Evolutionary conservation across 2,888 invertebrate species (phyloP).

Genomic region (Rapana venosa): DNA sequence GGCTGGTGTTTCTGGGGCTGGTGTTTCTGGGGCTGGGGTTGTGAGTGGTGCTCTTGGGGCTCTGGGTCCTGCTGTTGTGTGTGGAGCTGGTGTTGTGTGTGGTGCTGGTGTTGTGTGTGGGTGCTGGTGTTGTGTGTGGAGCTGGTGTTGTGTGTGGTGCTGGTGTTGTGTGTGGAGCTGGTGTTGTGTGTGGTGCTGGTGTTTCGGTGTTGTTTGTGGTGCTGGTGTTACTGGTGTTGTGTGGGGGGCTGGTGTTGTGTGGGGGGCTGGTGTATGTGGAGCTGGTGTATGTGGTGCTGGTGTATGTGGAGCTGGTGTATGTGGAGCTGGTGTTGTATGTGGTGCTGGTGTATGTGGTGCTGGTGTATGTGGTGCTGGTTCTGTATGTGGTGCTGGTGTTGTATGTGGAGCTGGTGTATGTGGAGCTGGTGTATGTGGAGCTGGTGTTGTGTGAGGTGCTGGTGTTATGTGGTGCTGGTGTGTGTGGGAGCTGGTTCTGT

Average conservation of each 20-base stretch:
- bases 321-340: constrained; percentile 2
- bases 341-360: background rate
- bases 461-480: too few relatives aligned
- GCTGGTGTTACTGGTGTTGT: constrained; percentile 5
- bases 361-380: background rate
- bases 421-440: background rate
- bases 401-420: background rate
- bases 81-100: background rate
- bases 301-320: background rate
- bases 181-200: constrained; percentile 6
- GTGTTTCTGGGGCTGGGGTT: background rate
- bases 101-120: constrained; percentile 10
- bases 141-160: constrained; percentile 12
- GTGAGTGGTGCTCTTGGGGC: background rate
- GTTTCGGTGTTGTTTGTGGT: background rate
- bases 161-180: constrained; percentile 7
- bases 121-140: background rate
- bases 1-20: background rate
- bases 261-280: constrained; percentile 20
- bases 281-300: constrained; percentile 1
- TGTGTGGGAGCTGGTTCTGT: background rate
- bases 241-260: background rate
- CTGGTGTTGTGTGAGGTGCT: background rate
- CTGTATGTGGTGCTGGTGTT: background rate
- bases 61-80: background rate